These are phyloP conservation scores for Sebastes ruberrimus DNA, from an alignment of 2,797 vertebrate species.

Conservation along the genomic window DNA sequence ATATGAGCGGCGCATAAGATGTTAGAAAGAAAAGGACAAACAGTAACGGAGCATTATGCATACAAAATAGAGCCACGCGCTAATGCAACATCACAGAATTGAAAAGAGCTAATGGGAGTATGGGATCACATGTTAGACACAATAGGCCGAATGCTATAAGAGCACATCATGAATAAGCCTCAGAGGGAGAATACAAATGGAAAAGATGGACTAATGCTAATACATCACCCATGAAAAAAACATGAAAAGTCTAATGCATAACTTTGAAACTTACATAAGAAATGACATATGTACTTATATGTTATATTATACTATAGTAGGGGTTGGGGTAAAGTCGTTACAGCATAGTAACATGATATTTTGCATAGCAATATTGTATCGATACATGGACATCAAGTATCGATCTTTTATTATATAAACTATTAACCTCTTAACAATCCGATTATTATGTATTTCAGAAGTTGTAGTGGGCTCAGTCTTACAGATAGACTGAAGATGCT, in stretches of 20 bases:
- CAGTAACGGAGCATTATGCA: background rate
- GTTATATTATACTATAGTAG: background rate
- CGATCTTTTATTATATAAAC: background rate
- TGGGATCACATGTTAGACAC: slow-evolving; percentile 23
- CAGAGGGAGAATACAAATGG: slow-evolving; percentile 17
- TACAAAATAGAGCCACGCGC: background rate
- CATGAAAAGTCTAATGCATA: background rate
- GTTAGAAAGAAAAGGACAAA: slow-evolving; percentile 12
- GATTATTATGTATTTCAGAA: background rate
- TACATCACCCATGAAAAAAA: slow-evolving; percentile 2
- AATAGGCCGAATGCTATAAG: slow-evolving; percentile 9
- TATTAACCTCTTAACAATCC: background rate
- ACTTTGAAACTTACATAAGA: background rate
- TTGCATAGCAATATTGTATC: no score
- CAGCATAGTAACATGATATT: no score
- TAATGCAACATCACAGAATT: slow-evolving; percentile 33
- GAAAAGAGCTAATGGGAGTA: slow-evolving; percentile 41
- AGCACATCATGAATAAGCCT: slow-evolving; percentile 10
- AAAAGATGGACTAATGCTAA: slow-evolving; percentile 12
- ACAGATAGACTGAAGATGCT: background rate
- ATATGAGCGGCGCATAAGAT: slow-evolving; percentile 7
- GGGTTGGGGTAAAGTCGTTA: background rate
- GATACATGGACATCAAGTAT: background rate
- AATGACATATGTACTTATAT: background rate
- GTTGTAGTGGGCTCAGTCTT: background rate